Evolutionary conservation across 2,797 vertebrate species (phyloP), one percentile per base, ranked within the genome.

Genomic region (Protonibea diacanthus): DNA sequence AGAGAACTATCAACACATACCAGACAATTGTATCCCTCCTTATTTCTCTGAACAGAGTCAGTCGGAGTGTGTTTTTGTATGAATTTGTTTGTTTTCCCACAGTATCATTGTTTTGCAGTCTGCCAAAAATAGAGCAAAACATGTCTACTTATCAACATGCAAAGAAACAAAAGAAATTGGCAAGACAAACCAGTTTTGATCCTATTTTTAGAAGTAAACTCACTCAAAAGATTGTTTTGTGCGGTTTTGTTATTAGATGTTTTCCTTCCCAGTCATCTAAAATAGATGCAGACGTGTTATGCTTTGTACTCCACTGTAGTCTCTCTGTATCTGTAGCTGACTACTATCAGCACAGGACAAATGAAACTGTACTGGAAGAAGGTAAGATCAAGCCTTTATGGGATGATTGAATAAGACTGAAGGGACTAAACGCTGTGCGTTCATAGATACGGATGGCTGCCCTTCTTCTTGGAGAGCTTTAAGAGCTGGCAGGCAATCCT

Each of bases 191-290:
- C 71, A 66, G 82, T 91, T 91, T 87, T 88, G 68, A 74, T 83
- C 77, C 80, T 94, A 93, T 91, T 93, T 93, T 89, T 91, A 88
- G 91, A 81, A 2, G 62, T 51, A 9, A 67, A 86, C 62, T 75
- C 5, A 3, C 58, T 83, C 78, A 65, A 82, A 89, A 90, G 75
- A 88, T 86, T 90, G 86, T 91, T 89, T 80, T 55, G 76, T 67
- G 56, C 11, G 61, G 66, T 81, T 90, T 89, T 92, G 87, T 92
- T 89, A 79, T 87, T 79, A 56, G 58, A 81, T 63, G 78, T 87
- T 91, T 91, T 90, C 82, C 91, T 89, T 83, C 85, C 89, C 78
- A 57, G 76, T 61, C 33, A 59, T 87, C 79, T 62, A 52, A 91
- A 91, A 90, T 83, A 86, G 90, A 88, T 74, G 61, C 78, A 59